phyloP scores from a whole-genome alignment of 2,113 vertebrate species.

The Enhydra lutris region DNA sequence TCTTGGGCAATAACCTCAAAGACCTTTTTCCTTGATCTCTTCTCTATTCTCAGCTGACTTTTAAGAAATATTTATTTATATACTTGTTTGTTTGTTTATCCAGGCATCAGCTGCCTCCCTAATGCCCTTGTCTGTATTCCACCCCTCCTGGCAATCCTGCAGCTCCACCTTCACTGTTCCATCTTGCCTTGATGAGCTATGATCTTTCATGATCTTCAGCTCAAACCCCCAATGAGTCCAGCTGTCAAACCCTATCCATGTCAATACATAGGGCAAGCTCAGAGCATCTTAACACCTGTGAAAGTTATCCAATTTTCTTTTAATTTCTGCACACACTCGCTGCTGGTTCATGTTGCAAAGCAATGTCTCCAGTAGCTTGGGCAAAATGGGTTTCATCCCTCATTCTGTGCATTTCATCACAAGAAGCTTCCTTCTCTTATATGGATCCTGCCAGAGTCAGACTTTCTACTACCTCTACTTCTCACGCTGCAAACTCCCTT shows the following conservation, averaged over 20 bases:
- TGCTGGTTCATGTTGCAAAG: background rate
- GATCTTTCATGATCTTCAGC: slow-evolving; percentile 37
- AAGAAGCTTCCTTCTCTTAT: slow-evolving; percentile 1
- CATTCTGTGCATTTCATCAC: background rate
- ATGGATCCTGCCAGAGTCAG: background rate
- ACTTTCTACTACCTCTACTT: background rate
- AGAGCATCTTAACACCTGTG: background rate
- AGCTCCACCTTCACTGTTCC: background rate
- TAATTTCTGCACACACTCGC: background rate
- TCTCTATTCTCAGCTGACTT: background rate
- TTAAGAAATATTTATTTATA: background rate
- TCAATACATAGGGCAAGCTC: background rate
- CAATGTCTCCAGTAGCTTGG: background rate
- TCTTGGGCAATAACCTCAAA: background rate
- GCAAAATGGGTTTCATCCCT: background rate
- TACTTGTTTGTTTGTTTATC: background rate
- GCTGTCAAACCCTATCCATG: background rate
- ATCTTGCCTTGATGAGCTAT: background rate
- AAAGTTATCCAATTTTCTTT: slow-evolving; percentile 4
- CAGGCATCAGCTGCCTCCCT: background rate
- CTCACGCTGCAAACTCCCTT: background rate
- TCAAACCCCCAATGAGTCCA: background rate
- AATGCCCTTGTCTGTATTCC: background rate
- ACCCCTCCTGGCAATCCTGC: background rate
- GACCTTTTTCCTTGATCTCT: background rate